Base-by-base conservation (phyloP, 2,797 vertebrate species). In the Spea hammondii region DNA sequence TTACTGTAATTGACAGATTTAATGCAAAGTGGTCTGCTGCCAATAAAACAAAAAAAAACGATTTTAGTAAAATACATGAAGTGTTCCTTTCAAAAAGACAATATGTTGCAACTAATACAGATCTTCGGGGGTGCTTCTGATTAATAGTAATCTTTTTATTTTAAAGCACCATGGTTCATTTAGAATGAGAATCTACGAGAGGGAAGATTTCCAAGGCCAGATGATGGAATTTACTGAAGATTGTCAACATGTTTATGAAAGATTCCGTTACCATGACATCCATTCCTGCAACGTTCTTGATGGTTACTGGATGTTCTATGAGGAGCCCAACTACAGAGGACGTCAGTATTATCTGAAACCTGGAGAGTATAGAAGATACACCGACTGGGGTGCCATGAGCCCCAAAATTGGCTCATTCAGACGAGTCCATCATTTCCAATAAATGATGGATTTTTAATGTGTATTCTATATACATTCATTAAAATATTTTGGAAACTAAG, bases 211-310 rank as follows among this genome's bases (percentile, higher is more conserved):
- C 14, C n/a, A 32, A 13, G 72, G 78, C 8, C 66, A 80, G 44
- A 80, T 75, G 72, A 62, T 53, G 57, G 78, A 80, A 66, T 75
- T 80, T 4, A 54, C 72, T 11, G 66, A 80, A 32, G 78, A 80
- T 32, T 65, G 65, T 44, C 66, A 72, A 0, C 13, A 54, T 47
- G 14, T 75, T n/a, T 46, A 69, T 7, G 78, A 80, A 1, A 65
- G 47, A 50, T 69, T 80, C 49, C 66, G 50, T 44, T 48, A 10
- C 65, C 17, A 9, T 10, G 59, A 75, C 10, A 70, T 80, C 48
- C 65, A 54, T 4, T 80, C 78, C 12, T 80, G 78, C 17, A 51
- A 47, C 8, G 72, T 80, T 11, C 8, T 75, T 59, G 72, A 80
- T 4, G 78, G 78, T 0, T 3, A 80, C 50, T 80, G 78, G 78